phyloP scores from a whole-genome alignment of 2,113 vertebrate genomes.

The Rattus rattus region DNA sequence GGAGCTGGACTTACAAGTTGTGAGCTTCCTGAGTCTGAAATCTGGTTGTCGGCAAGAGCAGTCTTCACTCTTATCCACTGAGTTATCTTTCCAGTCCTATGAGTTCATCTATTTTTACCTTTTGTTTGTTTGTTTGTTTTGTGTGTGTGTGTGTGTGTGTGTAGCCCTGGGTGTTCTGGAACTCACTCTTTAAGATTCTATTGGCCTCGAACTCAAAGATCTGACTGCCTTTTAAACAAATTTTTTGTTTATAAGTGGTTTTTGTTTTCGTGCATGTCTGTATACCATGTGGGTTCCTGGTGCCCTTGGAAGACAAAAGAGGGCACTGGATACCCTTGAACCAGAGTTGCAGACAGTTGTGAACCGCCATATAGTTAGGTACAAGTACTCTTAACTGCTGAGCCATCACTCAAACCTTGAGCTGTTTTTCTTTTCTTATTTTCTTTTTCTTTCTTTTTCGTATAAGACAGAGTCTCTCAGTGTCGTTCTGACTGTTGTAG shows the following conservation, averaged over 20 bases:
- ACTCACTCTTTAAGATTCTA: background rate
- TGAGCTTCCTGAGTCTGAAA: background rate
- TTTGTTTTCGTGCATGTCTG: background rate
- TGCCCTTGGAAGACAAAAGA: background rate
- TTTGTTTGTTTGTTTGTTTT: background rate
- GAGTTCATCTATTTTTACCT: background rate
- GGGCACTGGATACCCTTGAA: background rate
- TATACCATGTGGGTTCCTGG: background rate
- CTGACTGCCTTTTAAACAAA: background rate
- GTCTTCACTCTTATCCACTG: background rate
- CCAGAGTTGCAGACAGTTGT: background rate
- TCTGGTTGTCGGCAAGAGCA: background rate
- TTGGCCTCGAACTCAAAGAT: background rate
- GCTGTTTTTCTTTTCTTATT: background rate
- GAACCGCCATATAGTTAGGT: background rate
- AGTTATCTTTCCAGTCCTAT: background rate
- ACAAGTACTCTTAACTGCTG: background rate
- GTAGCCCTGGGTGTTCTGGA: background rate
- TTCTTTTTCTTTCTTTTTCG: too few species aligned
- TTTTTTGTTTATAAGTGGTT: background rate
- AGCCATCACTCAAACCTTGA: background rate
- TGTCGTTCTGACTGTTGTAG: background rate
- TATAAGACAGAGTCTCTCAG: background rate
- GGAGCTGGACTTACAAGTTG: background rate
- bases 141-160: background rate